These are phyloP conservation scores for Varanus komodoensis DNA, from an alignment of 2,113 vertebrate species.

Conservation along the genomic window DNA sequence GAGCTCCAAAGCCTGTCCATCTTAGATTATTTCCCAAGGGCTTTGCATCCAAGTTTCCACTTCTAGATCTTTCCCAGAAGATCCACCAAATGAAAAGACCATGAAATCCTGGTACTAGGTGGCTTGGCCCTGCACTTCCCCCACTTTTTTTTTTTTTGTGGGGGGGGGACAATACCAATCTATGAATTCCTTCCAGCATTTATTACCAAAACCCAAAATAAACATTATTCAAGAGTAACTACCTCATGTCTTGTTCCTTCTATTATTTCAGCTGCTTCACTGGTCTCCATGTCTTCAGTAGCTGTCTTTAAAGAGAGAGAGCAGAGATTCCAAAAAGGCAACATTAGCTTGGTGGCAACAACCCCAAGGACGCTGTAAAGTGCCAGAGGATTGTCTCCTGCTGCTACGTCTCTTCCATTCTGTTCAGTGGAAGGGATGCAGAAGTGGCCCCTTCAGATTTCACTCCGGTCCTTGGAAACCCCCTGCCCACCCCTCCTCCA, in stretches of 20 bases:
- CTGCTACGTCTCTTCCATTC: background rate
- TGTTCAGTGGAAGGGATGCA: background rate
- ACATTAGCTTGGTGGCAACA: background rate
- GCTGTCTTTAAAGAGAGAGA: constrained; percentile 72
- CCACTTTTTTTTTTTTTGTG: too few species aligned
- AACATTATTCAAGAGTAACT: background rate
- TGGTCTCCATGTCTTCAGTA: constrained; percentile 80
- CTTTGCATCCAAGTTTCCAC: too few species aligned
- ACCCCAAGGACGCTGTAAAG: background rate
- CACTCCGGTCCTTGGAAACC: background rate
- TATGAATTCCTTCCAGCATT: background rate
- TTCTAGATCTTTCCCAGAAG: too few species aligned
- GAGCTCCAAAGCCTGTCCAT: too few species aligned
- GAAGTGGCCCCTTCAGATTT: too few species aligned
- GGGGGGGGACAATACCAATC: background rate
- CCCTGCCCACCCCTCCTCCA: background rate
- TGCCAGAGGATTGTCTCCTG: background rate
- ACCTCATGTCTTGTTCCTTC: constrained; percentile 81
- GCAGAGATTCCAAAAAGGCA: background rate
- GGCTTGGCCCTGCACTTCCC: too few species aligned
- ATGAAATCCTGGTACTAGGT: too few species aligned
- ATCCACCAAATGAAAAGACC: too few species aligned
- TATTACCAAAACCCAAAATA: background rate
- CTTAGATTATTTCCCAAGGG: too few species aligned
- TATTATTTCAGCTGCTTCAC: constrained; percentile 79